phyloP scores from a whole-genome alignment of 2,113 vertebrate genomes.

The Grammomys dolichurus region DNA sequence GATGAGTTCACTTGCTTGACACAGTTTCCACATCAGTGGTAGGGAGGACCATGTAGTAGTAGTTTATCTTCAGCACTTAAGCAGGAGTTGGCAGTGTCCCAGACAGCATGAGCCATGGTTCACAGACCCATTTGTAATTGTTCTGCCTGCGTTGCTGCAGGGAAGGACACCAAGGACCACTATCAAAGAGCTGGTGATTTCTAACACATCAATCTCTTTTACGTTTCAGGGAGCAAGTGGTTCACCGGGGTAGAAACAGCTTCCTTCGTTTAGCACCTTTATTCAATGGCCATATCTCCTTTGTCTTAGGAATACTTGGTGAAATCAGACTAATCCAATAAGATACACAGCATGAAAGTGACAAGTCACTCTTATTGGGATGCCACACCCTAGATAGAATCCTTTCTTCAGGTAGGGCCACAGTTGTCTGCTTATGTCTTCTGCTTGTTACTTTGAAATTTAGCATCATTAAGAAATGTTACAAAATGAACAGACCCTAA shows the following conservation, averaged over 20 bases:
- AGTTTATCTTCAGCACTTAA: background rate
- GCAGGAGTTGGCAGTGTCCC: background rate
- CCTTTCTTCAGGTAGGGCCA: background rate
- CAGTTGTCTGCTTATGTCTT: too few relatives aligned
- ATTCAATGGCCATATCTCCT: background rate
- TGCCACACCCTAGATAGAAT: fast-evolving
- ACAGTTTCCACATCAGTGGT: background rate
- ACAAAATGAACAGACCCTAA: background rate
- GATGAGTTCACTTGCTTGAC: constrained; percentile 45
- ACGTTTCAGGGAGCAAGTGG: background rate
- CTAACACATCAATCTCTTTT: background rate
- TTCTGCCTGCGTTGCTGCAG: background rate
- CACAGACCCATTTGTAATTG: background rate
- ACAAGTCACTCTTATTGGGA: background rate
- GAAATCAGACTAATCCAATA: background rate
- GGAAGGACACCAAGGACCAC: background rate
- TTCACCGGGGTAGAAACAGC: background rate
- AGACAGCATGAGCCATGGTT: background rate
- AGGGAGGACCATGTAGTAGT: background rate
- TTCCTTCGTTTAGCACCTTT: background rate
- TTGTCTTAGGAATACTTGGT: background rate
- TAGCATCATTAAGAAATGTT: background rate
- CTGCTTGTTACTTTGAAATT: too few relatives aligned
- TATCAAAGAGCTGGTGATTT: background rate
- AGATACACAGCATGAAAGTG: background rate